Evolutionary conservation across 2,888 invertebrate genomes (phyloP).

Genomic region (Meganola albula): DNA sequence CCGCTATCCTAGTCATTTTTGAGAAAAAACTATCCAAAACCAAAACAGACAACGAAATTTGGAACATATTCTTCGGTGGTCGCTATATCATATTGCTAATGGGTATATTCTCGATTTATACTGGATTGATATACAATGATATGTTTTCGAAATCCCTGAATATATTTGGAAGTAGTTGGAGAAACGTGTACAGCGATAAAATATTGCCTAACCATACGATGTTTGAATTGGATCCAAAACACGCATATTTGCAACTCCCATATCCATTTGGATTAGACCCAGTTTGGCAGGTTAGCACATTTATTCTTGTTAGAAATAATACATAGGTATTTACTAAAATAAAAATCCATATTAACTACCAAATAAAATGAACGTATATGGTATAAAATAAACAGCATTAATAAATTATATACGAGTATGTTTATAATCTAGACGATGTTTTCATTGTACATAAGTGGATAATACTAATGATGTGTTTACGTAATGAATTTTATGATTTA

Average conservation of each 20-base stretch:
- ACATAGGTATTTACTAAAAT: too few relatives aligned
- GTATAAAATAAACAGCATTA: too few relatives aligned
- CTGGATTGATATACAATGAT: slow-evolving; percentile 86
- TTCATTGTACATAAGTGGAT: too few relatives aligned
- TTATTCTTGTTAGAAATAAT: too few relatives aligned
- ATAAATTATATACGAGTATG: too few relatives aligned
- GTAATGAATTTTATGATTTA: background rate
- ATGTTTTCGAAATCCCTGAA: slow-evolving; percentile 84
- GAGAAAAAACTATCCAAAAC: slow-evolving; percentile 77
- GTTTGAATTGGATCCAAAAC: slow-evolving; percentile 66
- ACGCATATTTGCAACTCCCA: slow-evolving; percentile 61
- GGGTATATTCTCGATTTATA: slow-evolving; percentile 86
- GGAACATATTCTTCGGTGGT: slow-evolving; percentile 84
- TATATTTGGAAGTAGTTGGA: slow-evolving; percentile 83
- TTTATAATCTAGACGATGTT: too few relatives aligned
- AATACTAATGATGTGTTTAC: background rate
- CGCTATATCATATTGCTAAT: slow-evolving; percentile 85
- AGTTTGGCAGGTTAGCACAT: slow-evolving; percentile 81
- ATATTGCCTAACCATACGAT: slow-evolving; percentile 41
- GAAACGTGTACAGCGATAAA: slow-evolving; percentile 50
- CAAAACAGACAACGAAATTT: slow-evolving; percentile 80
- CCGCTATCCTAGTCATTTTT: slow-evolving; percentile 79
- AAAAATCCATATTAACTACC: too few relatives aligned
- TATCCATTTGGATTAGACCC: slow-evolving; percentile 86
- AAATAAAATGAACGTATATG: too few relatives aligned